Evolutionary conservation across 2,113 vertebrate species (phyloP).

Genomic region (Gallinago media): DNA sequence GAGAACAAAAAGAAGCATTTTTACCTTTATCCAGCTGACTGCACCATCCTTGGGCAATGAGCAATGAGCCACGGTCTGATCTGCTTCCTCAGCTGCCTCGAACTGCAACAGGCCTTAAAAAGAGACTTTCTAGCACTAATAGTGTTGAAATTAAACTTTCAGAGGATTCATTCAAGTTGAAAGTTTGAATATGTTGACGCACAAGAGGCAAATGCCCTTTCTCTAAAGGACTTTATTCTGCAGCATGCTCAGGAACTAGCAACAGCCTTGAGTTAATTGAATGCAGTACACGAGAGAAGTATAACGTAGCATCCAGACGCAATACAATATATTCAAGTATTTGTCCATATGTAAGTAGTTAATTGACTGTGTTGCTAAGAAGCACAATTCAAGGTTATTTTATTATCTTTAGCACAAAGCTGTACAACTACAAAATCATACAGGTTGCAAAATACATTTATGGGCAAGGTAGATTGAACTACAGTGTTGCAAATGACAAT

Average conservation of each 20-base stretch:
- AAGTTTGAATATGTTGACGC: constrained; percentile 15
- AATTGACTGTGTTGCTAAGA: constrained; percentile 42
- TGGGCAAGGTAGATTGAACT: not conserved
- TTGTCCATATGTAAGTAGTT: constrained; percentile 28
- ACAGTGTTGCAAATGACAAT: not conserved
- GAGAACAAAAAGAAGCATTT: not conserved
- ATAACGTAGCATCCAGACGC: not conserved
- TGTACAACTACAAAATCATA: not conserved
- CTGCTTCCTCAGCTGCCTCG: not conserved
- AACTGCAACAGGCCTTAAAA: not conserved
- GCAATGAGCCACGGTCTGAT: not conserved
- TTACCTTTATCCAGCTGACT: not conserved
- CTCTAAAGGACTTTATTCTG: not conserved
- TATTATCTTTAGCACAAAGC: constrained; percentile 31
- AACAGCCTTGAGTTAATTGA: constrained; percentile 60
- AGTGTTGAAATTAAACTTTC: constrained; percentile 20
- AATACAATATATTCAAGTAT: constrained; percentile 43
- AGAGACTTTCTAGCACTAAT: not conserved
- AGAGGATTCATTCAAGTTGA: not conserved
- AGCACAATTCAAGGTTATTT: constrained; percentile 48
- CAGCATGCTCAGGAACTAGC: not conserved
- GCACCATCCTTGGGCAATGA: not conserved
- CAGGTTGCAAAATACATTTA: not conserved
- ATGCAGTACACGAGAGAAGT: not conserved
- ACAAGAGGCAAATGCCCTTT: constrained; percentile 19